These are phyloP conservation scores for Orchestes rusci DNA, from an alignment of 2,888 invertebrate genomes.

Conservation along the genomic window DNA sequence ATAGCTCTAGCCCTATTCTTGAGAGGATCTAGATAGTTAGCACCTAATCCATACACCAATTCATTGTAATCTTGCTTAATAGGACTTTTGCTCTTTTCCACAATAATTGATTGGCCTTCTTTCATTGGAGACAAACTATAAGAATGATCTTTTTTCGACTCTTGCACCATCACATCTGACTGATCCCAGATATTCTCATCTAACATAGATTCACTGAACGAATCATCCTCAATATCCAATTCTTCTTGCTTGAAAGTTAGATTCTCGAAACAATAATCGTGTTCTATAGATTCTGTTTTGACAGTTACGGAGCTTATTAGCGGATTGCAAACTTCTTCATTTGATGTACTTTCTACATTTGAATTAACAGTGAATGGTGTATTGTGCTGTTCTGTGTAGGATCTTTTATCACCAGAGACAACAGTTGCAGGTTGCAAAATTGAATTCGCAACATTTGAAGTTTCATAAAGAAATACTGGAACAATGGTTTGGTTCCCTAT, in stretches of 20 bases:
- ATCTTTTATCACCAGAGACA: not conserved
- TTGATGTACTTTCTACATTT: constrained; percentile 1
- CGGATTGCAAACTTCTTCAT: not conserved
- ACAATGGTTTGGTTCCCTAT: constrained; percentile 73
- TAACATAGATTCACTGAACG: constrained; percentile 2
- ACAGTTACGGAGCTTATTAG: not conserved
- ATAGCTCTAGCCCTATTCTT: constrained; percentile 8
- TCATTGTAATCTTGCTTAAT: constrained; percentile 23
- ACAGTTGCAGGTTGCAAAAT: not conserved
- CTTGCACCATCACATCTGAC: not conserved
- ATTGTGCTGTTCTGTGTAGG: not conserved
- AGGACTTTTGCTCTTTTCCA: constrained; percentile 17
- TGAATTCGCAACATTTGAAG: not conserved
- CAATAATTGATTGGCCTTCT: constrained; percentile 16
- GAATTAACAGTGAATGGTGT: not conserved
- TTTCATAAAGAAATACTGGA: constrained; percentile 59
- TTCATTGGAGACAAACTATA: constrained; percentile 27
- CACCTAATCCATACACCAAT: constrained; percentile 33
- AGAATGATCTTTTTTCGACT: constrained; percentile 27
- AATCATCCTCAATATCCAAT: constrained; percentile 5
- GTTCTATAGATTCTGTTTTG: constrained; percentile 23
- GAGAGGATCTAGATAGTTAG: constrained; percentile 23
- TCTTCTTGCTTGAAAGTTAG: constrained; percentile 9
- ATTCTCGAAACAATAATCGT: constrained; percentile 34
- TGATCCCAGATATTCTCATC: not conserved